phyloP scores from a whole-genome alignment of 2,888 invertebrate genomes.

The Artemia sinica region DNA sequence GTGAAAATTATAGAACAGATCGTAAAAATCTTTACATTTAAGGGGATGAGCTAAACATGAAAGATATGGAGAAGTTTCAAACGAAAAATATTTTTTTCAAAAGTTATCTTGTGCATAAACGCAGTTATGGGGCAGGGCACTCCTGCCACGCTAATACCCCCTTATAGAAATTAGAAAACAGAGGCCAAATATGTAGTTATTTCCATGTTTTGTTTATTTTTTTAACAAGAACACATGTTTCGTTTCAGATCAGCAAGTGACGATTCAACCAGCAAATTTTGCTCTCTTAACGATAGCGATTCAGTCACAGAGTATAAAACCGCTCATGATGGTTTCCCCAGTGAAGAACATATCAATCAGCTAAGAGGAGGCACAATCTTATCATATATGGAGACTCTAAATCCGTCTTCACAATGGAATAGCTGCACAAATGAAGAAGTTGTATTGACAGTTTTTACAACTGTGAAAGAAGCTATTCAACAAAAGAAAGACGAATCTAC shows the following conservation, averaged over 20 bases:
- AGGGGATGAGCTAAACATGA: too few relatives aligned
- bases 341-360: not conserved
- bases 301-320: constrained; percentile 1
- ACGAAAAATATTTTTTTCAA: too few relatives aligned
- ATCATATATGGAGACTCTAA: not conserved
- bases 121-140: too few relatives aligned
- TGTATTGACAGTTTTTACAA: not conserved
- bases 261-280: not conserved
- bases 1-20: too few relatives aligned
- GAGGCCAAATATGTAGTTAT: too few relatives aligned
- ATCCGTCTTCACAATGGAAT: not conserved
- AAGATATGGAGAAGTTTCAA: too few relatives aligned
- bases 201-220: not conserved
- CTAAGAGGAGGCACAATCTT: not conserved
- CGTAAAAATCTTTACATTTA: too few relatives aligned
- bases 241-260: not conserved
- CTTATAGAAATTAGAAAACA: too few relatives aligned
- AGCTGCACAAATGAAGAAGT: constrained; percentile 5
- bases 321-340: not conserved
- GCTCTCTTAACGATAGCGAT: constrained; percentile 7
- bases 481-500: too few relatives aligned
- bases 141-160: too few relatives aligned
- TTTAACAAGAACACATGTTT: not conserved
- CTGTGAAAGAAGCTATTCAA: too few relatives aligned
- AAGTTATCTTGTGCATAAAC: too few relatives aligned